A percentile compares a stretch with the other conserved stretches of the same genome.
phyloP scores from a whole-genome alignment of 1,140 invertebrate genomes.

The Scaptomyza montana region DNA sequence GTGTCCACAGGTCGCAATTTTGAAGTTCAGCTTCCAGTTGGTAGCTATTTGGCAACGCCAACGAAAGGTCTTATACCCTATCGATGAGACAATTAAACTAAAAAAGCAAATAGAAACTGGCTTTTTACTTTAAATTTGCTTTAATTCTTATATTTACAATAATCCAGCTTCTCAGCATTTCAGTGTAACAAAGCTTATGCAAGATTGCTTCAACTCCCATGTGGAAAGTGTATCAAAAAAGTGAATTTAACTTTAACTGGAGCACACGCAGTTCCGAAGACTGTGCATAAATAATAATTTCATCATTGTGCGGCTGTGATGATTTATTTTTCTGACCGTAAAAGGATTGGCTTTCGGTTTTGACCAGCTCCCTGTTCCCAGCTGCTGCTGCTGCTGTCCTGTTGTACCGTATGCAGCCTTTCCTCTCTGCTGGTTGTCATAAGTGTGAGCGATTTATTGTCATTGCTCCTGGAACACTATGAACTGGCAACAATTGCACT shows the following conservation, averaged over 20 bases:
- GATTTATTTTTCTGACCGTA: slow-evolving; percentile 79
- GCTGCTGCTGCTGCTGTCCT: not conserved
- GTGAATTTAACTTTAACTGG: slow-evolving; percentile 67
- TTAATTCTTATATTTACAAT: too few species aligned
- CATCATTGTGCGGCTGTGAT: slow-evolving; percentile 78
- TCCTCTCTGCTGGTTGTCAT: slow-evolving; percentile 41
- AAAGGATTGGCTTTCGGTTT: slow-evolving; percentile 67
- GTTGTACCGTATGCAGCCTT: not conserved
- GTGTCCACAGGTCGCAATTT: slow-evolving; percentile 42
- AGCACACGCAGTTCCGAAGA: slow-evolving; percentile 64
- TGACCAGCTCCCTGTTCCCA: slow-evolving; percentile 30
- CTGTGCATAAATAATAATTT: slow-evolving; percentile 83
- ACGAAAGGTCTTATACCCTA: slow-evolving; percentile 21
- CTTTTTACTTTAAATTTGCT: too few species aligned
- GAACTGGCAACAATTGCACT: slow-evolving; percentile 43
- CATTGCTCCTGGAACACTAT: slow-evolving; percentile 47
- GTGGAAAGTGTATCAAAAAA: slow-evolving; percentile 39
- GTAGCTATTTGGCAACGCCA: not conserved
- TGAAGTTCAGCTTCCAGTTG: slow-evolving; percentile 25
- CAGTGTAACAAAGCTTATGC: not conserved
- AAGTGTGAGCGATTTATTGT: slow-evolving; percentile 66
- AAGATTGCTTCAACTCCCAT: not conserved
- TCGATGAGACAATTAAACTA: too few species aligned
- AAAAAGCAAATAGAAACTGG: too few species aligned
- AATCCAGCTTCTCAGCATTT: not conserved